Evolutionary conservation across 2,888 invertebrate species (phyloP), one percentile per base, ranked within the genome.

Genomic region (Tortrix viridana): DNA sequence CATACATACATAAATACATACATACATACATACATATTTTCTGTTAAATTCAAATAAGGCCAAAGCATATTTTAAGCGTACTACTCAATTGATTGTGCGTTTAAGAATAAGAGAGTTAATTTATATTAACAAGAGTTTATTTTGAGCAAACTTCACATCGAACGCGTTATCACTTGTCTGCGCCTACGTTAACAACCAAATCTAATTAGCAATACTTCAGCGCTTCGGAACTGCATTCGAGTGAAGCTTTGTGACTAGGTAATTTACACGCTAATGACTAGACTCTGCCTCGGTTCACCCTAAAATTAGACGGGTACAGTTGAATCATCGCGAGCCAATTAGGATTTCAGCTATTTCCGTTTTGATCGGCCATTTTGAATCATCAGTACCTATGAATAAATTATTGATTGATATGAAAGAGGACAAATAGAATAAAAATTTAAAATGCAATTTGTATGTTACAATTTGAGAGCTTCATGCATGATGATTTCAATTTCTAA

Each of bases 261-360:
- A 62, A 62, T 62, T 47, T 32, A 53, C 63, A 57, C 60, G 23
- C 58, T 63, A 63, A 63, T 63, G 63, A 63, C 58, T 52, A 23
- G 19, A 22, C 46, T 63, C 57, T 53, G 56, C 7, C 46, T 53
- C 47, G 22, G 32, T 43, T 48, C 20, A 23, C 44, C 50, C 43
- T 63, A 63, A 62, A 63, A 63, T 63, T 63, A 63, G 57, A 58
- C 44, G 47, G 38, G 38, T 19, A 43, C 41, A n/a, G n/a, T n/a
- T 63, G 63, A 63, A 63, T 63, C 63, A 63, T 58, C 53, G 32
- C 53, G 18, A 41, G 43, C 57, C 57, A 63, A 63, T 58, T 63
- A 58, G 63, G 41, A 63, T 63, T 63, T 63, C 57, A 57, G 47
- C 41, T 46, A 58, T 58, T 58, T 58, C 63, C 63, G 57, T 53